Base-by-base conservation (phyloP, 92 coral and sea anemone species). In the Epizoanthus fatuus region DNA sequence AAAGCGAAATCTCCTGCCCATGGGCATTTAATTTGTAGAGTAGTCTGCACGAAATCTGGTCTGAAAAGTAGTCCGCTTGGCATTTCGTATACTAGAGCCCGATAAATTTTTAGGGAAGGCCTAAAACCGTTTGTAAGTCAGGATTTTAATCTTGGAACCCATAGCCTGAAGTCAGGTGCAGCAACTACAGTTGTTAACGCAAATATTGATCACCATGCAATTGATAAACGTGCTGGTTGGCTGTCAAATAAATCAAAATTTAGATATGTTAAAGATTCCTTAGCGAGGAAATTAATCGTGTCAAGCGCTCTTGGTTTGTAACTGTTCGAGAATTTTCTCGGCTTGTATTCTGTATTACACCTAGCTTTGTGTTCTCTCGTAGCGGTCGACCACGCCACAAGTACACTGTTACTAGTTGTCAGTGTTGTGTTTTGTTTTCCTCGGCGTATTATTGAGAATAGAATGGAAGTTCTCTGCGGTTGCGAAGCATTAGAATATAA, bases 41-140 rank as follows among this genome's bases (percentile, higher is more conserved):
- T 44, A 5, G 49, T 44, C 6, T 0, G 49, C 8, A 44, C 49
- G 8, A 44, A 44, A 44, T 6, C 49, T 44, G 79, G 79, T 19
- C 13, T 72, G 69, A 76, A 76, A 19, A 15, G 45, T 13, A 76
- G 29, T 38, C 39, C 53, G 35, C 32, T 22, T 9, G 84, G 89
- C 6, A 76, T 86, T 25, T 66, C 85, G 44, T 76, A 86, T 11
- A 75, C 89, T 15, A 77, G 83, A 38, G 85, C 79, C n/a, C 7
- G 13, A 66, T 85, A 86, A 49, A 37, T 75, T 37, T n/a, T 86
- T 22, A 76, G 32, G 25, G 25, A 66, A 42, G n/a, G 20, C 1
- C 20, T 86, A 19, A 4, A 22, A 12, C 83, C 83, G 1, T 59
- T 20, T 47, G 47, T 78, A 6, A 56, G 56, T 10, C 55, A 78